Evolutionary conservation across 2,797 vertebrate species (phyloP).

Genomic region (Channa striata): DNA sequence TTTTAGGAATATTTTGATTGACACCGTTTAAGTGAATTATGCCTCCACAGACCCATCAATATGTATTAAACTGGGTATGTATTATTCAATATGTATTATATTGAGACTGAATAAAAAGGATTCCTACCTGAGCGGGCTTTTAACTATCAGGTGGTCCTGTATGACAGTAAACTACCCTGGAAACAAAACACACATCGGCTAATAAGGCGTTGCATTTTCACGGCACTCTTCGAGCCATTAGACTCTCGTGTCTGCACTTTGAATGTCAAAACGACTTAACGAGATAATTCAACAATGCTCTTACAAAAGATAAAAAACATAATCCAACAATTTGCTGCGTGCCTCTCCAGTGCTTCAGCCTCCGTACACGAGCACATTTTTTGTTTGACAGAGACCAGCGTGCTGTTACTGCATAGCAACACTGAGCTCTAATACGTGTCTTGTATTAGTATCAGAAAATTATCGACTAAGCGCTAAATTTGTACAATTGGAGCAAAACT

Average conservation of each 20-base stretch:
- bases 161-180: conserved; percentile 1
- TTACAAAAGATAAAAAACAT: neutral
- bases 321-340: neutral
- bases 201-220: neutral
- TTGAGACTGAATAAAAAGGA: conserved; percentile 10
- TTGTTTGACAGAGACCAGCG: neutral
- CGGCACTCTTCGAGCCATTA: neutral
- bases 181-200: conserved; percentile 4
- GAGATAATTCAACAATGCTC: neutral
- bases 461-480: too few species aligned
- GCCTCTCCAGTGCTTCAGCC: neutral
- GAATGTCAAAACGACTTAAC: conserved; percentile 5
- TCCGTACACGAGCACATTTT: neutral
- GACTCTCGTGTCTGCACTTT: neutral
- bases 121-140: neutral
- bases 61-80: conserved; percentile 38
- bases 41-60: conserved; percentile 22
- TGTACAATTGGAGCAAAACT: too few species aligned
- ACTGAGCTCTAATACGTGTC: neutral
- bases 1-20: conserved; percentile 38
- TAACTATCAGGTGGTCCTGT: neutral
- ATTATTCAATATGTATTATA: conserved; percentile 24
- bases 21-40: conserved; percentile 29
- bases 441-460: too few species aligned
- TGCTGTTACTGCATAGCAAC: neutral